phyloP scores from a whole-genome alignment of 2,113 vertebrate genomes.

The Halichoeres trimaculatus region DNA sequence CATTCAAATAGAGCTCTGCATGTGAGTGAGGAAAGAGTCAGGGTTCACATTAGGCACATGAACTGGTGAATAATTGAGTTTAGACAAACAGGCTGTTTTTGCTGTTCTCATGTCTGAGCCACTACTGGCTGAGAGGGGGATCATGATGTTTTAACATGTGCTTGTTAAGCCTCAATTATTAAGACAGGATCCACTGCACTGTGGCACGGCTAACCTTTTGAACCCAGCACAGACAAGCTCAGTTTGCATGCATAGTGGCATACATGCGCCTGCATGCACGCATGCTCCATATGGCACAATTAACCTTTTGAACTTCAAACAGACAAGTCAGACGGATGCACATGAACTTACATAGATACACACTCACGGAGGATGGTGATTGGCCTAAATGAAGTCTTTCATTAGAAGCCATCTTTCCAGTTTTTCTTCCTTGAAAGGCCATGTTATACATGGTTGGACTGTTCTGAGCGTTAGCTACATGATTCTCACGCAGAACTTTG shows the following conservation, averaged over 20 bases:
- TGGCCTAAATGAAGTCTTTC: slow-evolving; percentile 19
- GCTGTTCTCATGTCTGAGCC: slow-evolving; percentile 51
- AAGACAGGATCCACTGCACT: slow-evolving; percentile 57
- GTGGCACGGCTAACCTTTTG: slow-evolving; percentile 68
- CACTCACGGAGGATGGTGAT: slow-evolving; percentile 11
- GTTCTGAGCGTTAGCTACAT: slow-evolving; percentile 35
- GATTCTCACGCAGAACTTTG: slow-evolving; percentile 21
- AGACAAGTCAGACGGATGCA: slow-evolving; percentile 49
- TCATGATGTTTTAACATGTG: slow-evolving; percentile 68
- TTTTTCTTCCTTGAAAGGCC: slow-evolving; percentile 41
- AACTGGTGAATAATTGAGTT: slow-evolving; percentile 62
- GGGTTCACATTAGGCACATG: slow-evolving; percentile 12
- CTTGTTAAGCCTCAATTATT: slow-evolving; percentile 75
- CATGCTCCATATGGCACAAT: slow-evolving; percentile 69
- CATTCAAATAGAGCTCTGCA: not conserved
- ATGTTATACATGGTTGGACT: slow-evolving; percentile 33
- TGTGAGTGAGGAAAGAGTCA: not conserved
- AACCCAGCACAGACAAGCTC: slow-evolving; percentile 53
- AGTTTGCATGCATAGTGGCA: slow-evolving; percentile 55
- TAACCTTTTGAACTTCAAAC: slow-evolving; percentile 69
- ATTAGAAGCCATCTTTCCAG: slow-evolving; percentile 34
- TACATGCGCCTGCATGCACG: slow-evolving; percentile 45
- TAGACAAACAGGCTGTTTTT: slow-evolving; percentile 53
- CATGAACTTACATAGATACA: slow-evolving; percentile 22
- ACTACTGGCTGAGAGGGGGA: slow-evolving; percentile 31